Evolutionary conservation across 2,888 invertebrate genomes (phyloP).

Genomic region (Hypsopygia costalis): DNA sequence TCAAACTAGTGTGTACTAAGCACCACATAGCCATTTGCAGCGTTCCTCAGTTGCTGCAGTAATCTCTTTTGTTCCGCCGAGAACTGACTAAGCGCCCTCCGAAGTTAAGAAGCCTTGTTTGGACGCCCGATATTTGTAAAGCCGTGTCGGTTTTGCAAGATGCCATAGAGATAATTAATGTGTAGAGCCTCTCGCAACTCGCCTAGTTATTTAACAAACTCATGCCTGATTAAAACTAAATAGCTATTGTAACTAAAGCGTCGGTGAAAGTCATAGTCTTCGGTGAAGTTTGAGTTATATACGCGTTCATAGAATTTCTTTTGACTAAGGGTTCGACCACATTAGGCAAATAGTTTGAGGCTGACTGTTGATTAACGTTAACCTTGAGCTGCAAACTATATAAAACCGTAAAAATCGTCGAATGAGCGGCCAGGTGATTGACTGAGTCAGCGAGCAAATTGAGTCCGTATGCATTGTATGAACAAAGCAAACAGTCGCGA

Average conservation of each 20-base stretch:
- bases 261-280: no score
- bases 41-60: slow-evolving; percentile 34
- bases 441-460: no score
- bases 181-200: slow-evolving; percentile 46
- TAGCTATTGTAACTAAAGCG: slow-evolving; percentile 16
- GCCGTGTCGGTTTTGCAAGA: slow-evolving; percentile 64
- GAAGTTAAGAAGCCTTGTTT: slow-evolving; percentile 64
- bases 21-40: slow-evolving; percentile 13
- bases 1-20: background rate
- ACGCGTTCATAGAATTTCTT: no score
- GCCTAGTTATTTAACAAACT: slow-evolving; percentile 52
- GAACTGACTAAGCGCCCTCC: slow-evolving; percentile 57
- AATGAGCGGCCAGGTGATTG: no score
- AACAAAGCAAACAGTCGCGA: no score
- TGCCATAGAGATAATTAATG: slow-evolving; percentile 70
- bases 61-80: slow-evolving; percentile 56
- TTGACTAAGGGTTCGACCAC: no score
- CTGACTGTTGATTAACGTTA: no score
- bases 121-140: slow-evolving; percentile 68
- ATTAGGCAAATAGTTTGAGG: no score
- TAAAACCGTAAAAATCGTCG: no score
- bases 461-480: no score
- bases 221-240: slow-evolving; percentile 46
- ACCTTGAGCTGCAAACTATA: no score
- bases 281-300: no score